Percentiles rank a stretch among this genome's conserved stretches.
Conservation (phyloP, 2,797 vertebrate species). For the Cheirogaleus major region DNA sequence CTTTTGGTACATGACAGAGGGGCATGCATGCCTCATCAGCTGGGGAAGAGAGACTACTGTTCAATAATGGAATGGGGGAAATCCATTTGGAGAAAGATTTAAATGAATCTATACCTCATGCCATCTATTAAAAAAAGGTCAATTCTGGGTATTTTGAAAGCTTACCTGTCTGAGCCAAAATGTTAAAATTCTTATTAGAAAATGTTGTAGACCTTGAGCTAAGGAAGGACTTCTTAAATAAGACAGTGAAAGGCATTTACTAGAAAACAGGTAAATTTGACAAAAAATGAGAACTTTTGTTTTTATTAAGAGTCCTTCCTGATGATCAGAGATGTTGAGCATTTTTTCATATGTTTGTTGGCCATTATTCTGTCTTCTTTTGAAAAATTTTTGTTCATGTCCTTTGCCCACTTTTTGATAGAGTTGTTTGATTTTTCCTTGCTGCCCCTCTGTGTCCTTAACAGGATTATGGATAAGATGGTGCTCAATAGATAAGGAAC, state of each 20-base stretch:
- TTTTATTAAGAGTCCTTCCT: neutral
- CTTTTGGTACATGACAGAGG: neutral
- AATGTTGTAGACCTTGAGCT: neutral
- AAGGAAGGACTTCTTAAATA: neutral
- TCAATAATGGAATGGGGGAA: neutral
- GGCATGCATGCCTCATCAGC: fast-evolving
- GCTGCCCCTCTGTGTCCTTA: too few relatives aligned
- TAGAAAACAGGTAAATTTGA: neutral
- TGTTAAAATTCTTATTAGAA: neutral
- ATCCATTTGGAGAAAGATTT: too few relatives aligned
- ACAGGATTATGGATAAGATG: fast-evolving
- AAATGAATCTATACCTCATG: neutral
- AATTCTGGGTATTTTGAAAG: neutral
- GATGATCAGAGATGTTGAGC: too few relatives aligned
- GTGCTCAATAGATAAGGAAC: neutral
- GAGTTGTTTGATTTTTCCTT: too few relatives aligned
- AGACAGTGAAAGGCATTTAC: neutral
- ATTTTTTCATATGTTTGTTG: too few relatives aligned
- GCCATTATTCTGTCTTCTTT: too few relatives aligned
- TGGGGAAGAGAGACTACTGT: neutral
- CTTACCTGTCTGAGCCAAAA: neutral
- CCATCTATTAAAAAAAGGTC: neutral
- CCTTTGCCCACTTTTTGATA: too few relatives aligned
- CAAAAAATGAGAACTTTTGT: neutral
- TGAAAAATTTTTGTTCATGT: too few relatives aligned